Evolutionary conservation across 2,888 invertebrate species (phyloP), one percentile per base, ranked within the genome.

Genomic region (Choristoneura rosaceana): DNA sequence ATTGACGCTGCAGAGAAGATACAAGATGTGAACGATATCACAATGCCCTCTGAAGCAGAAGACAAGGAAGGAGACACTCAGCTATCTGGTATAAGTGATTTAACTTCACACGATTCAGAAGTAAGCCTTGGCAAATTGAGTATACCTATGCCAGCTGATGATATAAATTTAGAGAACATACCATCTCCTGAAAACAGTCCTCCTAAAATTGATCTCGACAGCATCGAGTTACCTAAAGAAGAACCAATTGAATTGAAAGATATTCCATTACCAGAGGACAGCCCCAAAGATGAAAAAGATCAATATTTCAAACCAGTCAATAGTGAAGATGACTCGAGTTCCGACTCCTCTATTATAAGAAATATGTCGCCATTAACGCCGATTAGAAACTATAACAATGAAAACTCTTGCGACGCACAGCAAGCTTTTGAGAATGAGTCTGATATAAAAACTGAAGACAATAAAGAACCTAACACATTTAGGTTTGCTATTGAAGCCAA

Each of bases 291-390:
- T 12, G 87, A 88, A 4, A 88, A 86, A 74, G 87, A 88, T 3
- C 76, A 81, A 7, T 88, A 80, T 75, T 92, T 92, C 65, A 93
- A 92, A 82, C 86, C 91, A 9, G 80, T 89, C 3, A 82, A 81
- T 66, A 93, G 89, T 77, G 92, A 92, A 41, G 90, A 89, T 59
- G 92, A 90, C 45, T 89, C 91, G 0, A 93, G 92, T 76, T 93
- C 92, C 2, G 91, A 90, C 78, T 92, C 93, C 0, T 92, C 92
- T 17, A 76, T 94, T 10, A 82, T 87, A 74, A 86, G 93, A 76
- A 94, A 94, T 67, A 92, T 94, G 92, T 94, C 94, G 3, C 94
- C 94, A 0, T 79, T 94, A 41, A 94, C 94, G 5, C 94, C 94
- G 9, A 92, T 94, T 52, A 86, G 93, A 67, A 93, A 92, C 80